Conservation (phyloP, 2,113 vertebrate genomes). For the Zootoca vivipara region DNA sequence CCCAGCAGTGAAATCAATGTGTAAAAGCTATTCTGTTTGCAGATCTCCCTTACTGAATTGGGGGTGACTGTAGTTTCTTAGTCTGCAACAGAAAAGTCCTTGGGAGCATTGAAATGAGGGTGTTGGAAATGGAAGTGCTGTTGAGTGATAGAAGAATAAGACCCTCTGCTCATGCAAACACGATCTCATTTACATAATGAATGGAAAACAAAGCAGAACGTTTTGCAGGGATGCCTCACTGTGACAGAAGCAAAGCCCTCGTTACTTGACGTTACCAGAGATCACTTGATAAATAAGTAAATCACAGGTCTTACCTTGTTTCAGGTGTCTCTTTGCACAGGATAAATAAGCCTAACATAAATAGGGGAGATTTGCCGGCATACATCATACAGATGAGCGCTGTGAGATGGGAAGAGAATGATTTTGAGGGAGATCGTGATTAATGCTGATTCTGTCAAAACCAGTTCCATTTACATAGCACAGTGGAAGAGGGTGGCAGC, state of each 20-base stretch:
- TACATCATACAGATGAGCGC: neutral
- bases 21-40: neutral
- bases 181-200: conserved; percentile 34
- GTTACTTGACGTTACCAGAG: neutral
- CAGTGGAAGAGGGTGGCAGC: neutral
- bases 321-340: conserved; percentile 10
- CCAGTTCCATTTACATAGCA: neutral
- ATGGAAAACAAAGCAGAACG: conserved; percentile 23
- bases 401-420: neutral
- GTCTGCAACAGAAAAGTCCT: neutral
- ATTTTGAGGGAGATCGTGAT: neutral
- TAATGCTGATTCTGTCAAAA: neutral
- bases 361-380: conserved; percentile 7
- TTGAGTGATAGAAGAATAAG: neutral
- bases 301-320: neutral
- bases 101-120: neutral
- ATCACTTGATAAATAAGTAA: conserved; percentile 28
- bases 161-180: conserved; percentile 17
- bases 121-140: neutral
- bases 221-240: conserved; percentile 46
- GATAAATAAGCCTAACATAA: conserved; percentile 23
- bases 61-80: neutral
- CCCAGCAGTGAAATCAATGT: neutral
- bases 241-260: neutral
- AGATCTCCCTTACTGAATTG: neutral